Evolutionary conservation across 2,888 invertebrate genomes (phyloP), one percentile per base, ranked within the genome.

Genomic region (Sacculina carcini): DNA sequence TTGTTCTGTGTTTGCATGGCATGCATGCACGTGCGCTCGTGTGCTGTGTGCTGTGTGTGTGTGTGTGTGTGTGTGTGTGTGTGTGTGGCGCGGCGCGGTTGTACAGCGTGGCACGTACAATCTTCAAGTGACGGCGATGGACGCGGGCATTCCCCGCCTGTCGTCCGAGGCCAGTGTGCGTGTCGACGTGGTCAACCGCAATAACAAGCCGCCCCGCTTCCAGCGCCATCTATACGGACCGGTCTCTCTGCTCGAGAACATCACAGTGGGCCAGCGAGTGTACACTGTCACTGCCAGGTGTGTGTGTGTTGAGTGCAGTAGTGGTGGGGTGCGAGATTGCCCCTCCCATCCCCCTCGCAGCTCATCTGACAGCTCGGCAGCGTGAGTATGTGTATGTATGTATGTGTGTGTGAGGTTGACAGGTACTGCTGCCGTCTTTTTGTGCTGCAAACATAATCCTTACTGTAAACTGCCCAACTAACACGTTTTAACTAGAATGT

Each of bases 251-350:
- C 82, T 80, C 77, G 89, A 90, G 81, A 89, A 89, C 82, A 85
- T 87, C 78, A 86, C 86, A 78, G 85, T 89, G 77, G 87, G 89
- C 78, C 86, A 86, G 73, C 82, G 84, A 78, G 86, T 89, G 77
- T 86, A 86, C 75, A 81, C 85, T 74, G 82, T 89, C 73, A 87
- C 87, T 80, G 89, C 89, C 76, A 86, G 87, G 87, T 67, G 62
- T 61, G 63, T 64, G 58, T 53, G 54, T 44, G 51, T 57, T 50
- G 52, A 40, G 38, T 48, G 51, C 40, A 39, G 52, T 54, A 54
- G 55, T 53, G 55, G 56, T 54, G 55, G 57, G 55, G 52, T 55
- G n/a, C n/a, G n/a, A n/a, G n/a, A n/a, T n/a, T n/a, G n/a, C n/a
- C n/a, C n/a, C n/a, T 53, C 51, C 51, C 51, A 51, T 51, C 50